Evolutionary conservation across 2,888 invertebrate species (phyloP), one percentile per base, ranked within the genome.

Genomic region (Coelogynopora nodosa): DNA sequence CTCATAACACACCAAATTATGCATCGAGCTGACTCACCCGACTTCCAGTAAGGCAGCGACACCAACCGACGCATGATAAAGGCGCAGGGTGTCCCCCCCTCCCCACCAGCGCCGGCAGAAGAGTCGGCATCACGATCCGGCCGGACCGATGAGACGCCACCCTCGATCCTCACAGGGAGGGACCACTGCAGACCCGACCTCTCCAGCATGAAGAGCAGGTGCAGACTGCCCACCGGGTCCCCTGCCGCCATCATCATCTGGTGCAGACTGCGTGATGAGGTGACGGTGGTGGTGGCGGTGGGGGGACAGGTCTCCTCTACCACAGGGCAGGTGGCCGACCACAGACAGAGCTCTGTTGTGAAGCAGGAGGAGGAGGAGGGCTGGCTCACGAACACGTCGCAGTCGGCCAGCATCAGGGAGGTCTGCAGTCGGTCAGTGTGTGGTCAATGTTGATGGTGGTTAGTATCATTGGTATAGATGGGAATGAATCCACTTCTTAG

Each of bases 141-240:
- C 49, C 49, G 5, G 5, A 18, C 49, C 5, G 49, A 18, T 5
- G 5, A 10, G 5, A 49, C 49, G 5, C 49, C 49, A 10, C 49
- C 49, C 18, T 49, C 49, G 74, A 74, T 74, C 10, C 27, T 5
- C 23, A 74, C 10, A 5, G 74, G 74, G 2, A 74, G 27, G 23
- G 74, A 74, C 74, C 74, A 74, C 74, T 74, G 74, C 10, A 74
- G 74, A 23, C 74, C 74, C 74, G 10, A 74, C 10, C 27, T 5
- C 23, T 74, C 74, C 74, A 74, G 23, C 74, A 74, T 74, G 23
- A 74, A 74, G 74, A 74, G 74, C 5, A 74, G 74, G 74, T 74
- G 74, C 2, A 74, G 74, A 74, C 74, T 74, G 18, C 74, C 74
- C 23, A 13, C 27, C 5, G 23, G 27, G 18, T n/a, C 18, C 5